Conservation (phyloP, 2,888 invertebrate genomes). For the Andrena bucephala region DNA sequence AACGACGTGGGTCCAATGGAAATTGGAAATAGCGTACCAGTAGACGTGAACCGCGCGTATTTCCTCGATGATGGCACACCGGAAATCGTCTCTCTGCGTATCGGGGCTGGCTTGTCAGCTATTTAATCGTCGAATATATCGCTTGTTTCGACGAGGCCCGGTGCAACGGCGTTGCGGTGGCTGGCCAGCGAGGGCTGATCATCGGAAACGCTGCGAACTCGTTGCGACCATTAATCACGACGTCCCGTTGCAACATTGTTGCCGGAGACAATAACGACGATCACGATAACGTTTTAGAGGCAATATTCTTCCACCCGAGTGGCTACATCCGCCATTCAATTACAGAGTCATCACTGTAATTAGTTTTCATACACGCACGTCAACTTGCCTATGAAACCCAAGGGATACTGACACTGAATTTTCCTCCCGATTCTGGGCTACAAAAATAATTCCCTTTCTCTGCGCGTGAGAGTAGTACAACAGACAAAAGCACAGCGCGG, state of each 20-base stretch:
- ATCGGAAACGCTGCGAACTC: slow-evolving; percentile 45
- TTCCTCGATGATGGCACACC: slow-evolving; percentile 39
- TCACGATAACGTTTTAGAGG: slow-evolving; percentile 11
- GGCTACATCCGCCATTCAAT: background rate
- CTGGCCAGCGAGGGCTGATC: slow-evolving; percentile 42
- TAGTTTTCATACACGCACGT: background rate
- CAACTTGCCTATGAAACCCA: background rate
- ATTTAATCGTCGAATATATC: slow-evolving; percentile 53
- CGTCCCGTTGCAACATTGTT: slow-evolving; percentile 19
- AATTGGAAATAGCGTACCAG: slow-evolving; percentile 42
- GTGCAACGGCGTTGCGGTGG: slow-evolving; percentile 6
- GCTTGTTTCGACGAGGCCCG: slow-evolving; percentile 47
- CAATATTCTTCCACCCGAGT: slow-evolving; percentile 18
- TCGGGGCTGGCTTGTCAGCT: slow-evolving; percentile 16
- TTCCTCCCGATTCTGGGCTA: background rate
- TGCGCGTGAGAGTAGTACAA: background rate
- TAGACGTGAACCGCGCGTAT: slow-evolving; percentile 12
- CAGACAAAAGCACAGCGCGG: background rate
- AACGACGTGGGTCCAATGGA: slow-evolving; percentile 10
- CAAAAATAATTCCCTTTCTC: background rate
- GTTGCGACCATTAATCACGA: slow-evolving; percentile 58
- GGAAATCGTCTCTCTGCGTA: slow-evolving; percentile 41
- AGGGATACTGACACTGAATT: background rate
- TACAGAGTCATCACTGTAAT: background rate
- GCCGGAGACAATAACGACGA: slow-evolving; percentile 9